phyloP scores from a whole-genome alignment of 2,888 invertebrate species.

The Xylota segnis region DNA sequence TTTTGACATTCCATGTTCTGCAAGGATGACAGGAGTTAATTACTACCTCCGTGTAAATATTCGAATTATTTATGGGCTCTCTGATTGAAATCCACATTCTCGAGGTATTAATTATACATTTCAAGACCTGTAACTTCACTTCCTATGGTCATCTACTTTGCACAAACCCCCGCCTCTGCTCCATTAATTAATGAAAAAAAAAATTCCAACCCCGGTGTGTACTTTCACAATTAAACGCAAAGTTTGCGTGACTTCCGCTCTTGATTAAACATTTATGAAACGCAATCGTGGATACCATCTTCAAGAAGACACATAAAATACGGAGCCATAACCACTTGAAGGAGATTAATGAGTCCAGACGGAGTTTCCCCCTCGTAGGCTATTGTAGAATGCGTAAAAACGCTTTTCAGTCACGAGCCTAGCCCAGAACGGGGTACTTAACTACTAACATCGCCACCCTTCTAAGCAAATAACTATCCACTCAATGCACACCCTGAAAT shows the following conservation, averaged over 20 bases:
- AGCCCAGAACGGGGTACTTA: background rate
- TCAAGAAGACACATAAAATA: background rate
- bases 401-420: constrained; percentile 1
- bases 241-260: constrained; percentile 20
- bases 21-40: too few species aligned
- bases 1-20: too few species aligned
- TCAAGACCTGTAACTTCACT: too few species aligned
- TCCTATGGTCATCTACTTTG: too few species aligned
- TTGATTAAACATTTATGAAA: constrained; percentile 17
- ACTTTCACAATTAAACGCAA: constrained; percentile 29
- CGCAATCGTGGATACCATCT: constrained; percentile 9
- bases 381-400: constrained; percentile 21
- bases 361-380: background rate
- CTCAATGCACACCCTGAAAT: constrained; percentile 30
- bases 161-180: background rate
- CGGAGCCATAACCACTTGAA: constrained; percentile 1
- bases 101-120: too few species aligned
- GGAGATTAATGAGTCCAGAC: background rate
- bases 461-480: constrained; percentile 3
- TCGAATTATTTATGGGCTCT: too few species aligned
- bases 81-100: too few species aligned
- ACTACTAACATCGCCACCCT: background rate
- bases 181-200: constrained; percentile 7
- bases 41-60: too few species aligned
- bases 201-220: background rate